Conservation (phyloP, 53 echinoderm and acorn worm species). For the Apostichopus leukothele region DNA sequence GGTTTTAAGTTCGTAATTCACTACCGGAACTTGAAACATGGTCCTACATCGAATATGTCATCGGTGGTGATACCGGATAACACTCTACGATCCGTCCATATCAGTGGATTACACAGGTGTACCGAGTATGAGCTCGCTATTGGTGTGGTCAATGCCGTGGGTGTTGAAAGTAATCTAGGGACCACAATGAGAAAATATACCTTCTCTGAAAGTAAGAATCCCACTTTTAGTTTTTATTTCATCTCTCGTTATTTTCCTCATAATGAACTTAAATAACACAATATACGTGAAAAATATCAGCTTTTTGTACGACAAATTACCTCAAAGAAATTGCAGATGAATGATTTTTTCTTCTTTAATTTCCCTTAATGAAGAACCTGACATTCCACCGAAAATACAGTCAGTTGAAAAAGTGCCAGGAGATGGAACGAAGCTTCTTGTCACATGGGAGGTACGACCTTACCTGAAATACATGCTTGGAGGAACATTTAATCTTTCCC, state of each 20-base stretch:
- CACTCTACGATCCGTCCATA: neutral
- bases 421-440: constrained; percentile 8
- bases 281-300: too few relatives aligned
- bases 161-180: neutral
- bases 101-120: constrained; percentile 8
- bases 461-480: too few relatives aligned
- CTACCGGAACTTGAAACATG: neutral
- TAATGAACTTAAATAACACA: too few relatives aligned
- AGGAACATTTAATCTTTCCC: too few relatives aligned
- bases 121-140: constrained; percentile 7
- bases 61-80: neutral
- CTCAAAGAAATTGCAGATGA: too few relatives aligned
- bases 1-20: constrained; percentile 1
- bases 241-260: too few relatives aligned
- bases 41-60: neutral
- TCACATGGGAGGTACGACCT: constrained; percentile 15
- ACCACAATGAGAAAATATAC: neutral
- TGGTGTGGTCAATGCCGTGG: neutral
- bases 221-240: too few relatives aligned
- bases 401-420: neutral
- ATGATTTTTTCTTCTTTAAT: neutral
- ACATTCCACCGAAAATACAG: neutral
- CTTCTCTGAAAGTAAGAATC: constrained; percentile 5
- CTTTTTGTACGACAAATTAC: too few relatives aligned
- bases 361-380: neutral